Evolutionary conservation across 2,888 invertebrate species (phyloP), one percentile per base, ranked within the genome.

Genomic region (Stenoptilia bipunctidactyla): DNA sequence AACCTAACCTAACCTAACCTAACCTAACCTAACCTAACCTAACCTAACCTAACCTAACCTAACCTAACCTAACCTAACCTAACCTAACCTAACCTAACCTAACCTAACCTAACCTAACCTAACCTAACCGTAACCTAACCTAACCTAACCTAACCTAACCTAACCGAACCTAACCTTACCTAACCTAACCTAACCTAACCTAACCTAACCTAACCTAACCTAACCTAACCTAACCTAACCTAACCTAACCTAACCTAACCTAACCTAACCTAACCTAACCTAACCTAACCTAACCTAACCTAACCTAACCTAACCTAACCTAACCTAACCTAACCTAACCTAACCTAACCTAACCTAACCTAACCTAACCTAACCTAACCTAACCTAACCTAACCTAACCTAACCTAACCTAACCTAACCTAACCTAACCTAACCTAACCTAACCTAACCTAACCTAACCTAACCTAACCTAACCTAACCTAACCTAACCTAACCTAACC

Each of bases 371-470:
- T 44, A 42, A 42, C 44, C 44, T 44, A 40, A 42, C 41, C 42
- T 44, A 42, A 42, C 44, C 44, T 44, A 42, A 42, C 45, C 40
- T 45, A 42, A 42, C 45, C 45, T 42, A 42, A 42, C 45, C 45
- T 45, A 42, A 42, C 45, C 39, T 41, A 39, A 39, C 38, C 45
- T 44, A 48, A 46, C 48, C 46, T 46, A 48, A 46, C 48, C 46
- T 46, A 48, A 48, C 48, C 48, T 46, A 46, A 48, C 48, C 46
- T 48, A 48, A 48, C 46, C 39, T 42, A 42, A 42, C 42, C 42
- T 42, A 40, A 40, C 40, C 40, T 43, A 43, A 43, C 45, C 42
- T 45, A 42, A 38, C 42, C 42, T 40, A 41, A 44, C 44, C 43
- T 44, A 43, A 42, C 44, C 44, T 45, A 42, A 42, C 44, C 44